Evolutionary conservation across 2,797 vertebrate species (phyloP), one percentile per base, ranked within the genome.

Genomic region (Sciurus carolinensis): DNA sequence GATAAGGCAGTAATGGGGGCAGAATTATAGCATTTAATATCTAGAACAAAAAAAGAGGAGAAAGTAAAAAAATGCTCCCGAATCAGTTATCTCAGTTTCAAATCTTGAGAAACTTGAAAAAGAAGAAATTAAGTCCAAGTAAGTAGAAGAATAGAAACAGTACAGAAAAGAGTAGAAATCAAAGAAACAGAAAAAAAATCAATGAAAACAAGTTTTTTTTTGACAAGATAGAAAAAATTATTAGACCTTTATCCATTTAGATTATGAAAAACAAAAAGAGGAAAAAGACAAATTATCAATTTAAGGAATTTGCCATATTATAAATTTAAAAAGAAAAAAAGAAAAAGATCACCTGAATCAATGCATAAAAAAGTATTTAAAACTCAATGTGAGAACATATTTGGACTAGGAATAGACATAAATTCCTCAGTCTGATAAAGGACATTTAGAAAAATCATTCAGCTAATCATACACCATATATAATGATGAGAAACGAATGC

Each of bases 131-230:
- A 59, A 57, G 57, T 22, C 77, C 4, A 75, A 75, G 26, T 83
- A 91, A 79, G 30, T 42, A 91, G 57, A 82, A 90, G 59, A 92
- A 92, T 90, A n/a, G 28, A 90, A 95, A 82, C 7, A 47, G 50
- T 52, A 44, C 92, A 75, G 39, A 76, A 28, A 30, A 50, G 22
- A 71, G 79, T 47, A 26, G 26, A 89, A 91, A 72, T 73, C 14
- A 66, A 72, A 66, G 64, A 83, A 87, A 83, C 18, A 94, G 22
- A 59, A 39, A 77, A 30, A 90, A 79, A 96, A 72, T 79, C 30
- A 71, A 57, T 88, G 39, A 57, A 79, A 82, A 84, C 39, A 71
- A 85, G 59, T 62, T 62, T 59, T 36, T 42, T 67, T 92, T 47
- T 18, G 14, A 73, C 12, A 36, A 67, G 24, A 62, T 62, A 81